phyloP scores from a whole-genome alignment of 1,140 invertebrate genomes.

The Acromyrmex heyeri region DNA sequence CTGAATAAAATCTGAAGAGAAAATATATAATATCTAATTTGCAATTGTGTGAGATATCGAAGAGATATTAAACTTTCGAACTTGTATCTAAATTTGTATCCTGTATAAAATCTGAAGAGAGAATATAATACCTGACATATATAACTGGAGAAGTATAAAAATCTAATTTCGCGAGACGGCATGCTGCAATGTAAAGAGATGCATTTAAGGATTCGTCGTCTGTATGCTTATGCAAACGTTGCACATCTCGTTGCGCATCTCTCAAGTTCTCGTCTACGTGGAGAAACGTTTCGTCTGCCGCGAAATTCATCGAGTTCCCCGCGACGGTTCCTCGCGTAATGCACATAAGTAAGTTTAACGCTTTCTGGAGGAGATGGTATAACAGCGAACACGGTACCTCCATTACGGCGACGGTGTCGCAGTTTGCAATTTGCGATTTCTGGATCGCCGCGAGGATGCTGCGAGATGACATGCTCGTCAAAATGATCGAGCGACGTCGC shows the following conservation, averaged over 20 bases:
- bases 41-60: not conserved
- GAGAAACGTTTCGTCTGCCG: constrained; percentile 33
- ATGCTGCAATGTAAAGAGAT: not conserved
- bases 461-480: constrained; percentile 20
- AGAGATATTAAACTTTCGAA: not conserved
- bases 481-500: constrained; percentile 15
- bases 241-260: constrained; percentile 12
- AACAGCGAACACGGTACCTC: constrained; percentile 67
- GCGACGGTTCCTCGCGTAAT: constrained; percentile 49
- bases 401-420: constrained; percentile 56
- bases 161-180: not conserved
- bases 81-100: not conserved
- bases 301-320: constrained; percentile 60
- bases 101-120: not conserved
- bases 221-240: constrained; percentile 42
- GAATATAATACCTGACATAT: constrained; percentile 1
- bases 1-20: not conserved
- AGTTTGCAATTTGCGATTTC: constrained; percentile 59
- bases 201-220: constrained; percentile 20
- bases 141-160: constrained; percentile 7
- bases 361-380: constrained; percentile 58
- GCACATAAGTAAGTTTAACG: constrained; percentile 67
- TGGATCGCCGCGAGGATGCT: constrained; percentile 34
- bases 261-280: not conserved
- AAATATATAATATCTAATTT: not conserved